Evolutionary conservation across 2,888 invertebrate genomes (phyloP), one percentile per base, ranked within the genome.

Genomic region (Romanomermis culicivorax): DNA sequence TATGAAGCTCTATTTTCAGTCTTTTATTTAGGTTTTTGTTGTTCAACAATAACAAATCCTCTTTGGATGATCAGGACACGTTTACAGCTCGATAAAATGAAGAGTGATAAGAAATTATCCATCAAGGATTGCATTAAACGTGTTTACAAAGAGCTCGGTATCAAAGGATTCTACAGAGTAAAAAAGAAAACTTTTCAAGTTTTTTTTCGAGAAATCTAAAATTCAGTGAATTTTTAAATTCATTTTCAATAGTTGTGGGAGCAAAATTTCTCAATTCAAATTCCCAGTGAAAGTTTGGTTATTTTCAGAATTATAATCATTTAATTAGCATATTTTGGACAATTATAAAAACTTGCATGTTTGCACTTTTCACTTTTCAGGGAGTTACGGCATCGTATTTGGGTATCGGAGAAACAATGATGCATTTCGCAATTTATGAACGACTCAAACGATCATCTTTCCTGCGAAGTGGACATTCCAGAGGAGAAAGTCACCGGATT

Each of bases 61-160:
- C 91, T 97, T 68, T 99, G 97, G 97, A 87, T 97, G 72, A 85
- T 97, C 57, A 97, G 97, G 76, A 99, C 97, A 50, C 79, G 97
- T 59, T 76, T 97, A 57, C 97, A 97, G 71, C 77, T 97, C 65
- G 89, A 95, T 74, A 77, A 80, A 63, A 45, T 53, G 27, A 30
- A 11, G 43, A 63, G 63, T 50, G 61, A 61, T 26, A 25, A 25
- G 2, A 47, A 49, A 29, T 29, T 56, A 17, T 53, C 50, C 14
- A 29, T 57, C 24, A 1, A 57, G 67, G 58, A 64, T 69, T 75
- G 69, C 64, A 65, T 71, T 47, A 63, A 62, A 54, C 62, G 63
- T 7, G 68, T 72, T 36, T 71, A 70, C 59, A 57, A 60, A 53
- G 59, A 62, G 29, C 66, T 70, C 54, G 89, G 97, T 60, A 73